These are phyloP conservation scores for Brachyalestes nurse DNA, from an alignment of 2,797 vertebrate genomes.

Conservation along the genomic window DNA sequence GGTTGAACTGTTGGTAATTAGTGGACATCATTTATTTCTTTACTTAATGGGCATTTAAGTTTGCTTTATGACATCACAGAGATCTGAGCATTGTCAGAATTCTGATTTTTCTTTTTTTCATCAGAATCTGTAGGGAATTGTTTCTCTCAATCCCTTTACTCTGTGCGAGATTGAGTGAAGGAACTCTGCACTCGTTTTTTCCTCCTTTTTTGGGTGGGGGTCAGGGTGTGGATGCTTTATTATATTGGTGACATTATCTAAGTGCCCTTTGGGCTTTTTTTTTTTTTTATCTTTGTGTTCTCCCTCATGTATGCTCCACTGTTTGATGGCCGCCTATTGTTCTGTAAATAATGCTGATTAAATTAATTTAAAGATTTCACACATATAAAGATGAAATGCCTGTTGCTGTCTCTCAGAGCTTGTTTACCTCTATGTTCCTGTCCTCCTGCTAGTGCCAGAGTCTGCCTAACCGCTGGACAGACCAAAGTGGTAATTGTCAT, in stretches of 20 bases:
- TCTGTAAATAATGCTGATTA: constrained; percentile 85
- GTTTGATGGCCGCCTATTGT: constrained; percentile 71
- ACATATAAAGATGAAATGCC: constrained; percentile 30
- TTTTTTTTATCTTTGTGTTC: constrained; percentile 45
- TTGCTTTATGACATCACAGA: constrained; percentile 53
- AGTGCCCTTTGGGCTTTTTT: constrained; percentile 24
- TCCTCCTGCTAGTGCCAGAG: not conserved
- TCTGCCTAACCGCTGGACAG: no score
- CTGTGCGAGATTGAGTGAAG: constrained; percentile 44
- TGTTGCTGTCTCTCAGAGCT: not conserved
- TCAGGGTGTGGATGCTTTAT: constrained; percentile 40
- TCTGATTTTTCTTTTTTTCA: constrained; percentile 2
- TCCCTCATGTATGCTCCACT: constrained; percentile 62
- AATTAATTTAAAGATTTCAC: constrained; percentile 83
- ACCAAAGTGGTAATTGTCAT: no score
- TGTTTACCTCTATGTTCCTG: not conserved
- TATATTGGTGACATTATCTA: constrained; percentile 34
- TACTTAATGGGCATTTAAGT: constrained; percentile 66
- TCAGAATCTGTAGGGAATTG: constrained; percentile 33
- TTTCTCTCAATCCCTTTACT: constrained; percentile 40
- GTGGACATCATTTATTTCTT: constrained; percentile 62
- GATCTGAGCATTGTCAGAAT: constrained; percentile 22
- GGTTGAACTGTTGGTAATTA: constrained; percentile 68
- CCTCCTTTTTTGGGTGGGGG: constrained; percentile 33
- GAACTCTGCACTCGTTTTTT: constrained; percentile 39